Conservation (phyloP, 2,797 vertebrate genomes). For the Staurois parvus region DNA sequence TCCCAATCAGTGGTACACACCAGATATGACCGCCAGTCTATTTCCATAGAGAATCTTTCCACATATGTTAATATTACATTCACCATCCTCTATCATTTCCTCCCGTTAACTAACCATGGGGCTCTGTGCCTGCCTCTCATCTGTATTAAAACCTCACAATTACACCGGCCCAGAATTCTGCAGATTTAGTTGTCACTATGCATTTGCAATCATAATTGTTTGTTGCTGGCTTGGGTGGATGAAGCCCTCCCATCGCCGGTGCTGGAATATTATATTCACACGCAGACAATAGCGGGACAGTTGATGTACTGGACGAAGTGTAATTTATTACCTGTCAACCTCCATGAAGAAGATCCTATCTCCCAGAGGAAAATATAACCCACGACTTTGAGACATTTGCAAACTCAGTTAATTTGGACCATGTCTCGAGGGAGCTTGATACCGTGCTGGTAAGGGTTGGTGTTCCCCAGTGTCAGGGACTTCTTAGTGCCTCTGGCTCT, state of each 20-base stretch:
- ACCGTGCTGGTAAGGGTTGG: background rate
- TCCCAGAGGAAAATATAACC: constrained; percentile 46
- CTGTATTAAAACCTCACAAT: constrained; percentile 54
- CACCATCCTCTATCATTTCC: background rate
- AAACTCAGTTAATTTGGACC: constrained; percentile 44
- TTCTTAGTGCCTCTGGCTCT: no score
- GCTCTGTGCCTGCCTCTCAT: constrained; percentile 10
- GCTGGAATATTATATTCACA: constrained; percentile 68
- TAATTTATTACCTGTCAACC: constrained; percentile 86
- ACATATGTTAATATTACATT: background rate
- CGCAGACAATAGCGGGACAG: constrained; percentile 76
- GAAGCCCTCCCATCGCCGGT: constrained; percentile 74
- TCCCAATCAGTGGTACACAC: no score
- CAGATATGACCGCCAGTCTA: no score
- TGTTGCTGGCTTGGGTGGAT: constrained; percentile 72
- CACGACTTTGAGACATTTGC: constrained; percentile 29
- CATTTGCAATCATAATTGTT: constrained; percentile 74
- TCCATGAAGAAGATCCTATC: constrained; percentile 79
- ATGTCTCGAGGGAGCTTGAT: background rate
- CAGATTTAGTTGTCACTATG: constrained; percentile 53
- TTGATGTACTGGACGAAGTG: constrained; percentile 85
- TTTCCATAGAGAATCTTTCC: background rate
- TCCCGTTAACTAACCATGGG: constrained; percentile 26
- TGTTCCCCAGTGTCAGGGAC: background rate
- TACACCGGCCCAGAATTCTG: constrained; percentile 37